Evolutionary conservation across 2,888 invertebrate genomes (phyloP).

Genomic region (Eucera pruinosa): DNA sequence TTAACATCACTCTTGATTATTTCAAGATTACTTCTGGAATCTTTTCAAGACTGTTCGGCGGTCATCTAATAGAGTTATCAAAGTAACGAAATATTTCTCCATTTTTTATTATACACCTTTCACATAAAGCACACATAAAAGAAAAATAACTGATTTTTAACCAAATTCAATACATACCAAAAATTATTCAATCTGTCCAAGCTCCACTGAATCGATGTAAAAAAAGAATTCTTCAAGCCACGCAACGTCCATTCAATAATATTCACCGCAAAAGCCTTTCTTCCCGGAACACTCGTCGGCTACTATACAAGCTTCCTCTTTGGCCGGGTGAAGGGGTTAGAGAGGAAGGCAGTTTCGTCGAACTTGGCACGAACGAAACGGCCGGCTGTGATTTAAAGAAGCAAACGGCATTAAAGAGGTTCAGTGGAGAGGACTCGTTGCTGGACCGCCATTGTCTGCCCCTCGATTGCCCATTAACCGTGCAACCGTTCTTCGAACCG

Average conservation of each 20-base stretch:
- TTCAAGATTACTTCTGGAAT: too few relatives aligned
- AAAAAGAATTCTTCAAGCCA: conserved; percentile 2
- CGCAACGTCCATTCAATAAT: conserved; percentile 3
- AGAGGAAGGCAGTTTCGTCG: conserved; percentile 14
- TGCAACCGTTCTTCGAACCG: conserved; percentile 58
- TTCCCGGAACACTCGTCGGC: conserved; percentile 18
- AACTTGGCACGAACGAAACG: conserved; percentile 22
- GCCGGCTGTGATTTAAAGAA: conserved; percentile 62
- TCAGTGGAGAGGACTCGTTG: conserved; percentile 35
- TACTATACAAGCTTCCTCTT: conserved; percentile 12
- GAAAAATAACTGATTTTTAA: too few relatives aligned
- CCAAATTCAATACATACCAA: not conserved
- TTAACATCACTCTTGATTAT: too few relatives aligned
- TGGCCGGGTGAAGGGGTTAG: not conserved
- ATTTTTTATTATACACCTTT: too few relatives aligned
- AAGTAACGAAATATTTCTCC: too few relatives aligned
- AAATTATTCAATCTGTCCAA: not conserved
- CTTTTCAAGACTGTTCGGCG: too few relatives aligned
- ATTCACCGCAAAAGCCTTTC: conserved; percentile 6
- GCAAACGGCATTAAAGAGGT: conserved; percentile 52
- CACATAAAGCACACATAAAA: too few relatives aligned
- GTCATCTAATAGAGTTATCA: too few relatives aligned
- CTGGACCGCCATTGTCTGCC: conserved; percentile 54
- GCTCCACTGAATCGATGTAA: not conserved
- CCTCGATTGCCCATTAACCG: conserved; percentile 64